phyloP scores from a whole-genome alignment of 2,113 vertebrate species.

The Podiceps cristatus region DNA sequence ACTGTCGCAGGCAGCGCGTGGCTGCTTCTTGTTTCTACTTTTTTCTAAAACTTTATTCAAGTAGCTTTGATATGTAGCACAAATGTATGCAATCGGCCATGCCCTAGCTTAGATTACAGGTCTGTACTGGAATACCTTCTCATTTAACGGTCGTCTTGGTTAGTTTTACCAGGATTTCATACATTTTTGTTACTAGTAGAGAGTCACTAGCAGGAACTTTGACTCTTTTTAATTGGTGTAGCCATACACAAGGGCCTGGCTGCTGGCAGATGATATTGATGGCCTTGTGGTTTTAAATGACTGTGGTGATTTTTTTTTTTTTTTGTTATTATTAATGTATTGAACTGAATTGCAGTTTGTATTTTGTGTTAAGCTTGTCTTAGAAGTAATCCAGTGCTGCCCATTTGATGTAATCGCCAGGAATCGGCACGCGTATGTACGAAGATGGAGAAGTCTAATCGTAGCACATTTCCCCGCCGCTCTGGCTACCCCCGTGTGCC shows the following conservation, averaged over 20 bases:
- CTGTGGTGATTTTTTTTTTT: constrained; percentile 3
- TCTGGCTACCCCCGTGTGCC: background rate
- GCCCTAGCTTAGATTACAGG: background rate
- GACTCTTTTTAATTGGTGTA: background rate
- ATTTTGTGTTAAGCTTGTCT: constrained; percentile 7
- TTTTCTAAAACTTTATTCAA: background rate
- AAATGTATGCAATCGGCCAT: background rate
- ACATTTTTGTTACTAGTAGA: background rate
- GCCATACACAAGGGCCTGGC: constrained; percentile 22
- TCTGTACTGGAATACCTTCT: constrained; percentile 3
- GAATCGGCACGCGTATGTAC: background rate
- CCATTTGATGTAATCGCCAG: background rate
- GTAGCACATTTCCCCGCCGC: background rate
- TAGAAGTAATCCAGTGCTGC: background rate
- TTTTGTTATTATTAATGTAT: constrained; percentile 12
- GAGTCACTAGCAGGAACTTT: constrained; percentile 39
- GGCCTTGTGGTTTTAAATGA: constrained; percentile 9
- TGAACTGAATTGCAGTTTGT: constrained; percentile 31
- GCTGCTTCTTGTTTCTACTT: background rate
- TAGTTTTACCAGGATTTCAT: background rate
- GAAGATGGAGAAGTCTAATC: background rate
- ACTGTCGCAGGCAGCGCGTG: background rate
- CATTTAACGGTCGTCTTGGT: background rate
- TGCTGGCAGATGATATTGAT: constrained; percentile 54
- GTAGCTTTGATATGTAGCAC: constrained; percentile 22